phyloP scores from a whole-genome alignment of 2,888 invertebrate species.

The Noctua janthe region DNA sequence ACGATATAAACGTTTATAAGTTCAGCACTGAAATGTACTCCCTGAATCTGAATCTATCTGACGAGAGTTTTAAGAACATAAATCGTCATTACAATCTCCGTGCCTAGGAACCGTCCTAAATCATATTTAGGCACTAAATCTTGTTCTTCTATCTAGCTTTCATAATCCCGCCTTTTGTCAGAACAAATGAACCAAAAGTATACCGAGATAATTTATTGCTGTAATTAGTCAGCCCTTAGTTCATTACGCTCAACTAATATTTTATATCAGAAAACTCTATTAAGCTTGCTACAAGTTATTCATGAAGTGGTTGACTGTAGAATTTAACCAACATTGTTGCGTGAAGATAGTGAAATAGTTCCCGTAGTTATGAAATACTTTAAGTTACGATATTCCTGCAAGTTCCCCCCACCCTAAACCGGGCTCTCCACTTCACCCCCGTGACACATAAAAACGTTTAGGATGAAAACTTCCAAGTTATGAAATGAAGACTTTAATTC shows the following conservation, averaged over 20 bases:
- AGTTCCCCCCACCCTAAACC: not conserved
- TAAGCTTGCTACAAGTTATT: conserved; percentile 2
- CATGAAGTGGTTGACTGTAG: not conserved
- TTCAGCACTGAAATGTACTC: not conserved
- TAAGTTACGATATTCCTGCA: conserved; percentile 23
- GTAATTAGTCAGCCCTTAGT: conserved; percentile 9
- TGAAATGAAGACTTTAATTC: conserved; percentile 41
- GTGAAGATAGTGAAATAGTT: conserved; percentile 33
- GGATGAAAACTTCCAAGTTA: conserved; percentile 29
- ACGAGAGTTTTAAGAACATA: conserved; percentile 23
- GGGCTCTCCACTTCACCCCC: not conserved
- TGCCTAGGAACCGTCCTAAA: conserved; percentile 31
- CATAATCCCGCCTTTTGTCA: conserved; percentile 25
- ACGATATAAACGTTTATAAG: not conserved
- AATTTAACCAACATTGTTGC: conserved; percentile 16
- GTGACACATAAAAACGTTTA: conserved; percentile 5
- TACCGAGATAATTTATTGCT: conserved; percentile 11
- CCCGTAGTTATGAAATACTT: conserved; percentile 26
- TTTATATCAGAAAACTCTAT: not conserved
- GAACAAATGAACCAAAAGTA: conserved; percentile 14
- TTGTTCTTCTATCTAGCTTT: conserved; percentile 28
- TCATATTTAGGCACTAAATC: conserved; percentile 35
- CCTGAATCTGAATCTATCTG: not conserved
- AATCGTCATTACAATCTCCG: conserved; percentile 29
- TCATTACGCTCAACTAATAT: not conserved